phyloP scores from a whole-genome alignment of 2,797 vertebrate species.

The Notamacropus eugenii region DNA sequence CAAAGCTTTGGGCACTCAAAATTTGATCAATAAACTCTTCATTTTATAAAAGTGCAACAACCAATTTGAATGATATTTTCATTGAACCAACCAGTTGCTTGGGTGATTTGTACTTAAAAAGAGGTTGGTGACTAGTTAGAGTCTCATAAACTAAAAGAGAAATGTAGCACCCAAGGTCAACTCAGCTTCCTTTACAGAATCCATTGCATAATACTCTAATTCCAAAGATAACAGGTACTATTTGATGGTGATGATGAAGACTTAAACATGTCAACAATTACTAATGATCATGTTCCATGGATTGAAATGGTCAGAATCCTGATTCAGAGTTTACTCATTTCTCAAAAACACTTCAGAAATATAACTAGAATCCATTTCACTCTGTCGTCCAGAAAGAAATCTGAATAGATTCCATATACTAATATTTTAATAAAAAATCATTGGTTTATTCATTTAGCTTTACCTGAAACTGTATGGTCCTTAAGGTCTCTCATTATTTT shows the following conservation, averaged over 20 bases:
- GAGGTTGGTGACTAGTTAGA: neutral
- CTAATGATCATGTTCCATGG: neutral
- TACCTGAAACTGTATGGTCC: conserved; percentile 98
- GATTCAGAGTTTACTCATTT: neutral
- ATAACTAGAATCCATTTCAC: conserved; percentile 17
- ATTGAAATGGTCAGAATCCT: conserved; percentile 22
- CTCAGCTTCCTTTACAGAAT: neutral
- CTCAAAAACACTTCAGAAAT: neutral
- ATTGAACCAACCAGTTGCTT: neutral
- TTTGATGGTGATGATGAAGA: neutral
- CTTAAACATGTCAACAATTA: neutral
- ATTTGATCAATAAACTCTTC: neutral
- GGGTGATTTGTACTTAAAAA: neutral
- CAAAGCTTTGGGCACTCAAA: neutral
- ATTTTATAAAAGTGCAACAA: neutral
- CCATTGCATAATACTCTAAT: neutral
- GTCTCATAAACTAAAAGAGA: neutral
- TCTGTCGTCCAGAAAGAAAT: conserved; percentile 33
- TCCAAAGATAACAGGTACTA: neutral
- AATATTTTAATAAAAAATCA: conserved; percentile 49
- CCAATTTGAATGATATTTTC: neutral
- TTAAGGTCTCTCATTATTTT: conserved; percentile 94
- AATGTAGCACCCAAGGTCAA: neutral
- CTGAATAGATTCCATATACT: conserved; percentile 2
- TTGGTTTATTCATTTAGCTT: conserved; percentile 36